These are phyloP conservation scores for Threskiornis aethiopicus DNA, from an alignment of 2,797 vertebrate genomes.

Conservation along the genomic window DNA sequence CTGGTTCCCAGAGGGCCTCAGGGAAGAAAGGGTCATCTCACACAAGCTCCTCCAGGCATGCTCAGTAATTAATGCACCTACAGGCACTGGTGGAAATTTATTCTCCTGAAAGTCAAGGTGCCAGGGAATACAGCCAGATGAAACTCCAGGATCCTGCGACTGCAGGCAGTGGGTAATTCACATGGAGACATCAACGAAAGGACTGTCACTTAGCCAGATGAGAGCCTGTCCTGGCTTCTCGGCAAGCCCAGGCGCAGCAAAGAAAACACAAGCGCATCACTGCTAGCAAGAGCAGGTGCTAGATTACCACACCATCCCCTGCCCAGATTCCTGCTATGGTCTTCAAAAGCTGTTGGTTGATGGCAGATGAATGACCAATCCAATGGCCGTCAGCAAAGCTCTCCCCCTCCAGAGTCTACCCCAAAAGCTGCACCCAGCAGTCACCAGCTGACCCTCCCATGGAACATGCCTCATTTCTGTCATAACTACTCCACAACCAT, in stretches of 20 bases:
- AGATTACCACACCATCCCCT: not conserved
- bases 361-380: not conserved
- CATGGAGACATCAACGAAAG: not conserved
- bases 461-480: not conserved
- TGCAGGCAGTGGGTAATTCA: not conserved
- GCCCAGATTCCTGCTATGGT: not conserved
- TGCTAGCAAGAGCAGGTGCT: not conserved
- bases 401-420: not conserved
- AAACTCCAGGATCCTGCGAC: not conserved
- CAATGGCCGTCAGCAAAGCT: fast-evolving
- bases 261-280: not conserved
- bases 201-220: not conserved
- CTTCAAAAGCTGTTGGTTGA: not conserved
- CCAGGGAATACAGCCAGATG: not conserved
- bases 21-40: not conserved
- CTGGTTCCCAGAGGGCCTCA: not conserved
- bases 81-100: not conserved
- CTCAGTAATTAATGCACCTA: not conserved
- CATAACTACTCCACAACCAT: not conserved
- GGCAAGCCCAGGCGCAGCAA: not conserved
- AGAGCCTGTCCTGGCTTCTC: not conserved
- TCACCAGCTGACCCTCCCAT: too few species aligned
- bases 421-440: not conserved
- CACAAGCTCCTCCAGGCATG: not conserved
- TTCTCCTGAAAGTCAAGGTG: not conserved